Evolutionary conservation across 30 jellyfish, hydroid and myxozoan species (phyloP).

Genomic region (Aurelia aurita): DNA sequence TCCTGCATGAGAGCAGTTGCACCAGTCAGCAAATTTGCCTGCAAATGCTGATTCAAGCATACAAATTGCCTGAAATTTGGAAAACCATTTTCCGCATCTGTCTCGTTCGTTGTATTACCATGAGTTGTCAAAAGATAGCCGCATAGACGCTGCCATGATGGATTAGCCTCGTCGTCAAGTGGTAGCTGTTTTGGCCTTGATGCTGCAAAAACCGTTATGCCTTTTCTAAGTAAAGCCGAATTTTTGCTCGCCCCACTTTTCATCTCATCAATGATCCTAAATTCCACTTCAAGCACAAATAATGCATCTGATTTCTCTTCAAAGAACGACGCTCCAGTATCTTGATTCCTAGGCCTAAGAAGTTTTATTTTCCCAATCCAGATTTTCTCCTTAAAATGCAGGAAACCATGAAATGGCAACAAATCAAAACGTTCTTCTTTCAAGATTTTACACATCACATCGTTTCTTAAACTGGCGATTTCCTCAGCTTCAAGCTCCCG

Average conservation of each 20-base stretch:
- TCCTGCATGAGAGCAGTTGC: neutral
- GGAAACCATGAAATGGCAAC: constrained; percentile 42
- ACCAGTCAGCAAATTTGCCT: neutral
- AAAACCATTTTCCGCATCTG: no score
- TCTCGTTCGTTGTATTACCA: neutral
- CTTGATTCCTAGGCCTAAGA: neutral
- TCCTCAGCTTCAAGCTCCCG: constrained; percentile 32
- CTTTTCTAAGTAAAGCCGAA: neutral
- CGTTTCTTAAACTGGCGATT: neutral
- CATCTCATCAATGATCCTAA: constrained; percentile 16
- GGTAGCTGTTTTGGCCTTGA: neutral
- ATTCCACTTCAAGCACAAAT: constrained; percentile 6
- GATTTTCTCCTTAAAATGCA: constrained; percentile 43
- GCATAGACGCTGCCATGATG: neutral
- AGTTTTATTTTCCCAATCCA: constrained; percentile 42
- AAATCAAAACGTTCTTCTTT: constrained; percentile 31
- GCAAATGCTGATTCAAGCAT: neutral
- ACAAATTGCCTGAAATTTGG: neutral
- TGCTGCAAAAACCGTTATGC: constrained; percentile 6
- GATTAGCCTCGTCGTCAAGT: neutral
- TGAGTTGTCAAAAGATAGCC: neutral
- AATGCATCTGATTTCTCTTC: neutral
- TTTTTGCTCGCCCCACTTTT: neutral
- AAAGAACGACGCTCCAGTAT: neutral
- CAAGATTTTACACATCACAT: neutral